Evolutionary conservation across 2,113 vertebrate species (phyloP).

Genomic region (Apteryx mantelli): DNA sequence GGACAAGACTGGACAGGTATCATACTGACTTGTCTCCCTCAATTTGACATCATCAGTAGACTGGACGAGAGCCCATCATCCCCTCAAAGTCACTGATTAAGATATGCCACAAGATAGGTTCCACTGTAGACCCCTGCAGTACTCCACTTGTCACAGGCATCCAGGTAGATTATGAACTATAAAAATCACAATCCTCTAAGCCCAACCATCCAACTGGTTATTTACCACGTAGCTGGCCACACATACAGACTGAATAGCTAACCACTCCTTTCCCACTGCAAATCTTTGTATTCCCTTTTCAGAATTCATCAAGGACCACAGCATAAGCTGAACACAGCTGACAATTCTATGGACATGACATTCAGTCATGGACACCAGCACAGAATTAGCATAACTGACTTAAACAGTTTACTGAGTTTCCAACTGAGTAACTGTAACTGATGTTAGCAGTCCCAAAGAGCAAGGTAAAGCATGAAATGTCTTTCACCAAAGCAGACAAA

Average conservation of each 20-base stretch:
- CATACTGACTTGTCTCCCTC: rapidly evolving
- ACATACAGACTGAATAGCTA: neutral
- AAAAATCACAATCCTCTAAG: neutral
- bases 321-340: neutral
- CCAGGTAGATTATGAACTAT: neutral
- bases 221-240: neutral
- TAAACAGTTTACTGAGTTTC: neutral
- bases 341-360: neutral
- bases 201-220: neutral
- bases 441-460: neutral
- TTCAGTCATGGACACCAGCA: neutral
- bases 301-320: neutral
- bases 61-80: neutral
- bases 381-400: neutral
- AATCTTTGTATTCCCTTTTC: neutral
- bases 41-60: neutral
- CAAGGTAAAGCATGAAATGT: neutral
- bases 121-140: neutral
- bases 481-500: neutral
- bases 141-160: neutral
- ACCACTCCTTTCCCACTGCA: neutral
- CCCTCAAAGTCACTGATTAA: neutral
- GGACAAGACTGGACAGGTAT: neutral
- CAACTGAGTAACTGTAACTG: neutral
- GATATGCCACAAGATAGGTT: neutral